Evolutionary conservation across 2,797 vertebrate species (phyloP), one percentile per base, ranked within the genome.

Genomic region (Malacoraja senta): DNA sequence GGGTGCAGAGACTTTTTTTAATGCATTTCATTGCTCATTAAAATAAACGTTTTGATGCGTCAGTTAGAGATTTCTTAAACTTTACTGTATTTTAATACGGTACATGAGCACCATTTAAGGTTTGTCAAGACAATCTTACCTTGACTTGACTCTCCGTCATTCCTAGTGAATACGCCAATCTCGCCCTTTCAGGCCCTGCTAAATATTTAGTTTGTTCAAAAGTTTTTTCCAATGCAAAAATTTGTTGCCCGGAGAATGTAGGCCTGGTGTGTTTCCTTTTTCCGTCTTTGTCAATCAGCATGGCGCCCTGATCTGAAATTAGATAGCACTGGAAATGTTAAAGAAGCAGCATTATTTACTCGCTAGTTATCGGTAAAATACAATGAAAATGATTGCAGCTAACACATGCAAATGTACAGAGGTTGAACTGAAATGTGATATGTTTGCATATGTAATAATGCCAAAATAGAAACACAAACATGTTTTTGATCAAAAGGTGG

Each of bases 81-180:
- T 91, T 72, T 72, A 35, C 68, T 29, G 17, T 10, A 71, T 91
- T 91, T 72, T 21, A 71, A n/a, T 29, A 1, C 61, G 29, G 3
- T 8, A 61, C 58, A 8, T 17, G 61, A 65, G 29, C 29, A 80
- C 32, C 78, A 63, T n/a, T 86, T 80, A 93, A 80, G 58, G 91
- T 93, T 93, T 91, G 83, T 72, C 88, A 93, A 53, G 80, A 76
- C 83, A 24, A 93, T 13, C 96, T 97, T 96, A 99, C 98, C 98
- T 99, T 99, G 15, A 99, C 98, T 94, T 99, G 98, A 95, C 98
- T 99, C 95, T 99, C 98, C 0, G 98, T 99, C 98, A 99, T 99
- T 7, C 98, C 98, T 96, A 99, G 95, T 0, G 98, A 98, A 94
- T 99, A 99, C 35, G 98, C 98, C 95, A 99, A 96, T 1, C 98